Base-by-base conservation (phyloP, 35 echinoderm and acorn worm species). In the Heliocidaris erythrogramma region DNA sequence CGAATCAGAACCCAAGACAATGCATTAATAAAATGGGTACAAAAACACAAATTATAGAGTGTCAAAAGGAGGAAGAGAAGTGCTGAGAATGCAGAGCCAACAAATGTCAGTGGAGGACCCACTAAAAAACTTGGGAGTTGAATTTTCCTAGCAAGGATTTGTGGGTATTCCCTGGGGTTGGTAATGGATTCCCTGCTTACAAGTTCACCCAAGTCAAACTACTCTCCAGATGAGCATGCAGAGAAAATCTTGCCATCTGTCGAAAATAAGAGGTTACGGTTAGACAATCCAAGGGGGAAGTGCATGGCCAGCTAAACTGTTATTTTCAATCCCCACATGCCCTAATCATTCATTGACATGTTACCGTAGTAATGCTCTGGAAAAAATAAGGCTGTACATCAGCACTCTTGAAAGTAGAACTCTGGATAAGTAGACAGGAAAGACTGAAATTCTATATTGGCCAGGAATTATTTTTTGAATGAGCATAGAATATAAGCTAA, bases 191-290 rank as follows among this genome's bases (percentile, higher is more conserved):
- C 65, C 65, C 65, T 78, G 65, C 65, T 21, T 78, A 78, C 65
- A 78, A 78, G 65, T 78, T 78, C 65, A 78, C 5, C 27, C 18
- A 78, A 78, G 65, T 78, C 65, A 78, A 78, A 78, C 65, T 78
- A 78, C 21, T n/a, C 65, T 78, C 65, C 65, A 78, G 65, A 78
- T 78, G 65, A 78, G 65, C 65, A 78, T 7, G 21, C 27, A n/a
- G 65, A 78, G 65, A 78, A 78, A 78, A 78, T 78, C 65, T 78
- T 78, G 65, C 65, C 65, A 78, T 78, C 65, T 78, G 65, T 78
- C 17, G 65, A 27, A 78, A 78, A 78, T 7, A 78, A 78, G 27
- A 78, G 21, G 65, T 78, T 56, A 56, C 9, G 52, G 52, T 56
- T 78, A 5, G 65, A 78, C 65, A 78, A 78, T 13, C 52, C 65